These are phyloP conservation scores for Hoplostethus mediterraneus DNA, from an alignment of 2,797 vertebrate species.

Conservation along the genomic window DNA sequence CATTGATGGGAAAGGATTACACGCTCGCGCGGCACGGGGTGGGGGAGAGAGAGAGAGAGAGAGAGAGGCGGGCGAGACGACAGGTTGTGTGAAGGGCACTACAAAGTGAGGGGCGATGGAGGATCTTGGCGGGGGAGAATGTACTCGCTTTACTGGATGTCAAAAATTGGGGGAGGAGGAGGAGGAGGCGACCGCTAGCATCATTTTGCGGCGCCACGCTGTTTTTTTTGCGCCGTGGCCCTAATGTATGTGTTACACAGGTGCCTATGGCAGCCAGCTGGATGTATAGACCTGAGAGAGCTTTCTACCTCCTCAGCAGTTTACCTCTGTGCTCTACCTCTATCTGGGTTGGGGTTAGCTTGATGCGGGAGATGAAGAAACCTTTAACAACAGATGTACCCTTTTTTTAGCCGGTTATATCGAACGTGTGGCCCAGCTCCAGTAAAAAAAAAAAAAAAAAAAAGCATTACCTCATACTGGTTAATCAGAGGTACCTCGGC, in stretches of 20 bases:
- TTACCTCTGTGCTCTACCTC: no score
- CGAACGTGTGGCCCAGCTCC: neutral
- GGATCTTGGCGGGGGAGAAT: slow-evolving; percentile 52
- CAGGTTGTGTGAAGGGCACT: slow-evolving; percentile 72
- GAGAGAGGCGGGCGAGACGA: no score
- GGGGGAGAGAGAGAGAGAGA: no score
- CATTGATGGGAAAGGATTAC: slow-evolving; percentile 85
- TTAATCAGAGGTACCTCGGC: slow-evolving; percentile 11
- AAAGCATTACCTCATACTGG: neutral
- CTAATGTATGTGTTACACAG: slow-evolving; percentile 31
- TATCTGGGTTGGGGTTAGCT: no score
- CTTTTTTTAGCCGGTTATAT: neutral
- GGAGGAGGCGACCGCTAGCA: slow-evolving; percentile 22
- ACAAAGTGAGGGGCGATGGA: slow-evolving; percentile 61
- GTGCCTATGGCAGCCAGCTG: slow-evolving; percentile 17
- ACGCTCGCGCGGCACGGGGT: no score
- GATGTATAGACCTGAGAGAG: neutral
- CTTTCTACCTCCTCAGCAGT: neutral
- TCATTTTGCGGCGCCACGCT: slow-evolving; percentile 55
- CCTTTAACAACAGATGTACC: no score
- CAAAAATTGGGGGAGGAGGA: no score
- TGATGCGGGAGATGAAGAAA: no score
- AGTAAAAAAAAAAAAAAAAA: no score
- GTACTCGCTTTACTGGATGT: slow-evolving; percentile 53
- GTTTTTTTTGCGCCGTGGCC: slow-evolving; percentile 46